Evolutionary conservation across 2,113 vertebrate genomes (phyloP), one percentile per base, ranked within the genome.

Genomic region (Festucalex cinctus): DNA sequence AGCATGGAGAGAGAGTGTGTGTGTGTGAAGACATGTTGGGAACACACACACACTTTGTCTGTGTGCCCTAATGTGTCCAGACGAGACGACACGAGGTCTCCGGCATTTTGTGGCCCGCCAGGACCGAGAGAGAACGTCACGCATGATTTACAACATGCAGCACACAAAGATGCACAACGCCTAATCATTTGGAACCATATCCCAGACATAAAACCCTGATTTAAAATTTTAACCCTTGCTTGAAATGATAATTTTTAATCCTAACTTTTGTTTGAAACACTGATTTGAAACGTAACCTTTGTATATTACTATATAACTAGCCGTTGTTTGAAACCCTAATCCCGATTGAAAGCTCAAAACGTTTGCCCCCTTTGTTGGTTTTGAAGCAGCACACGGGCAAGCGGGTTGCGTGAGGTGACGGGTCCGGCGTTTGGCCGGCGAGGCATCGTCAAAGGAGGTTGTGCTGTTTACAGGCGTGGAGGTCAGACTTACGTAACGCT

Each of bases 401-500:
- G 9, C 22, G 13, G 51, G 51, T 54, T 13, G 9, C 22, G 22
- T 13, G 24, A 28, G 51, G 26, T 8, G 16, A 57, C 24, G 14
- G 26, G 6, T 6, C 2, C 26, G 1, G 13, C 22, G 37, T 22
- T 60, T 37, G 54, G 6, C 51, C 24, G 22, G 1, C 10, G 51
- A 54, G 51, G 51, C 14, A 26, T 32, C 28, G 13, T 57, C 54
- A 24, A 54, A 49, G 19, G 65, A 66, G 46, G 63, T 48, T 66
- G 65, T 57, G 71, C 22, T 36, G 22, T 41, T 67, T 68, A 51
- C 59, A 73, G 66, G 82, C 71, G 66, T 12, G 36, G 65, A 43
- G 77, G 75, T 86, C 73, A 84, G 66, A 2, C 20, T 84, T 85
- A 76, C 49, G 59, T 78, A 86, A 88, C 58, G 65, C 44, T 46